Percentiles rank a stretch among this genome's conserved stretches.
Conservation (phyloP, 2,797 vertebrate species). For the Xerus rutilus region DNA sequence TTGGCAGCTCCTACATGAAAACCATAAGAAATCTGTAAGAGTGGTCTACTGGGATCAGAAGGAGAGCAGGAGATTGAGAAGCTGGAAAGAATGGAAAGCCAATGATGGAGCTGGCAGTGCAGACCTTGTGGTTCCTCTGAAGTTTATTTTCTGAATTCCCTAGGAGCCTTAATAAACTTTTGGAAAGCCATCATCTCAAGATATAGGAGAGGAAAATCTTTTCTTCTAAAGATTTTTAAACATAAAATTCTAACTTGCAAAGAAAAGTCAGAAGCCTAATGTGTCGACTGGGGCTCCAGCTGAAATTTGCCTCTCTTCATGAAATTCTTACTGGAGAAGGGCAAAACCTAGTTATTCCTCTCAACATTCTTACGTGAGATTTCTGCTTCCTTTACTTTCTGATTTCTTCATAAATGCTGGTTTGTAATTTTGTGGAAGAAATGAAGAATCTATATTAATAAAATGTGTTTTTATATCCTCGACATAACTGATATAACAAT, state of each 20-base stretch:
- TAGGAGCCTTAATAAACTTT: slow-evolving; percentile 18
- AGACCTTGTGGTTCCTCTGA: not conserved
- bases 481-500: slow-evolving; percentile 6
- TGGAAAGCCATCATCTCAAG: not conserved
- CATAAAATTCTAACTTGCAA: not conserved
- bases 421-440: slow-evolving; percentile 6
- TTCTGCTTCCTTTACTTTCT: slow-evolving; percentile 43
- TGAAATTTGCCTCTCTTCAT: not conserved
- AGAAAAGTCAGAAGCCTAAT: not conserved
- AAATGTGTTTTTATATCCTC: not conserved
- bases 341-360: not conserved
- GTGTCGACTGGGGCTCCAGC: not conserved
- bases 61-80: not conserved
- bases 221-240: slow-evolving; percentile 2
- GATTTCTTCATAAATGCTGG: not conserved
- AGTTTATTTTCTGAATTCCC: not conserved
- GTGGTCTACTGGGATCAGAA: not conserved
- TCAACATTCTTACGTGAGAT: not conserved
- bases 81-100: not conserved
- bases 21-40: not conserved
- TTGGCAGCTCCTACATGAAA: not conserved
- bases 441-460: not conserved
- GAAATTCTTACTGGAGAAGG: not conserved
- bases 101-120: not conserved
- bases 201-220: slow-evolving; percentile 27